A percentile compares a stretch with the other conserved stretches of the same genome.
These are phyloP conservation scores for Ditylenchus dipsaci DNA, from an alignment of 1,140 invertebrate genomes.

Conservation along the genomic window DNA sequence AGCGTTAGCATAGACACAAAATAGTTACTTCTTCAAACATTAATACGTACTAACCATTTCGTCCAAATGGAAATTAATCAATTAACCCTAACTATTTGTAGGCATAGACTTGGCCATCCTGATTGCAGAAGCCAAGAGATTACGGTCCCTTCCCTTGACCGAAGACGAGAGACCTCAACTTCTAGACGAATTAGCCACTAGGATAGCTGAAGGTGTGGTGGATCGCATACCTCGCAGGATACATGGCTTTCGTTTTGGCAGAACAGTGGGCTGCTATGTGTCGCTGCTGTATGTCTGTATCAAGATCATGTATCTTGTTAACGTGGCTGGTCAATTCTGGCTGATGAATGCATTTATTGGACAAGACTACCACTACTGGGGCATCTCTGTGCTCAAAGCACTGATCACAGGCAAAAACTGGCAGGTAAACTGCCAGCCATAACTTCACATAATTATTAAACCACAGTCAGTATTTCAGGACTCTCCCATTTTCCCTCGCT, in stretches of 20 bases:
- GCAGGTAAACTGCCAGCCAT: neutral
- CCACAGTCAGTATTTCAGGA: neutral
- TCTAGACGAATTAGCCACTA: neutral
- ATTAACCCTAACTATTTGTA: no score
- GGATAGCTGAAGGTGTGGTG: neutral
- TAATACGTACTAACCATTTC: no score
- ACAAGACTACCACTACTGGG: neutral
- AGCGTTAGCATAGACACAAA: no score
- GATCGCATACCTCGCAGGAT: neutral
- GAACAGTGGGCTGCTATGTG: neutral
- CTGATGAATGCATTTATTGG: neutral
- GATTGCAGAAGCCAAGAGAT: neutral
- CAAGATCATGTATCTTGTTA: neutral
- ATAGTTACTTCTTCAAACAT: no score
- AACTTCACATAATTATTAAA: neutral
- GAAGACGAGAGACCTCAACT: neutral
- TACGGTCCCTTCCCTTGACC: neutral
- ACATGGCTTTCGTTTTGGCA: neutral
- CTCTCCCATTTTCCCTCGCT: neutral
- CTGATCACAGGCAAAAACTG: constrained; percentile 1
- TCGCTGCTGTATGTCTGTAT: neutral
- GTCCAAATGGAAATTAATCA: no score
- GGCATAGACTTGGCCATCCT: neutral
- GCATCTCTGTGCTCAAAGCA: neutral
- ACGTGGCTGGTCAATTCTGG: neutral